Percentiles rank a stretch among this genome's conserved stretches.
phyloP scores from a whole-genome alignment of 2,888 invertebrate species.

The Meta bourneti region DNA sequence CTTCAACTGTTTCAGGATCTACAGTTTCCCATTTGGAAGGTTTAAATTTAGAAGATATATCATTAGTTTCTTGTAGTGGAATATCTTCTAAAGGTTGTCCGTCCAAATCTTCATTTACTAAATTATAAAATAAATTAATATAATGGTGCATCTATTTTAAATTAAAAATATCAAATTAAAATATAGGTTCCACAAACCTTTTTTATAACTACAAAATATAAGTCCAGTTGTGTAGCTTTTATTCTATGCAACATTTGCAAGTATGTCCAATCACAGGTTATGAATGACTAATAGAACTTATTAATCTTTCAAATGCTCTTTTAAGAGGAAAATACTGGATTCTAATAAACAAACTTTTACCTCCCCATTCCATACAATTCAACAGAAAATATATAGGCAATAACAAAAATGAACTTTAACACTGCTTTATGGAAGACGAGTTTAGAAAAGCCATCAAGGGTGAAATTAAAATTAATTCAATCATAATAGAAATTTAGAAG shows the following conservation, averaged over 20 bases:
- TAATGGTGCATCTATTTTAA: not conserved
- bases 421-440: too few species aligned
- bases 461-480: too few species aligned
- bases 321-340: too few species aligned
- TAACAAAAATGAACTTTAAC: too few species aligned
- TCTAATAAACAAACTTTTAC: too few species aligned
- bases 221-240: not conserved
- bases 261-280: too few species aligned
- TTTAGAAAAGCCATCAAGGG: too few species aligned
- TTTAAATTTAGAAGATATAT: conserved; percentile 83
- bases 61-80: conserved; percentile 45
- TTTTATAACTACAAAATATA: not conserved
- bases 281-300: too few species aligned
- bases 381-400: too few species aligned
- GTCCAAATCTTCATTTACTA: conserved; percentile 78
- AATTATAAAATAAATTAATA: not conserved
- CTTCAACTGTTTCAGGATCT: conserved; percentile 88
- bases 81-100: conserved; percentile 78
- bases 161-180: not conserved
- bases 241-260: not conserved
- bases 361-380: too few species aligned
- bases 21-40: conserved; percentile 98
- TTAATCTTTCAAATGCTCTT: too few species aligned
- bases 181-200: not conserved
- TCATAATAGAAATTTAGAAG: not conserved